Evolutionary conservation across 1,140 invertebrate species (phyloP), one percentile per base, ranked within the genome.

Genomic region (Xylocopa sonorina): DNA sequence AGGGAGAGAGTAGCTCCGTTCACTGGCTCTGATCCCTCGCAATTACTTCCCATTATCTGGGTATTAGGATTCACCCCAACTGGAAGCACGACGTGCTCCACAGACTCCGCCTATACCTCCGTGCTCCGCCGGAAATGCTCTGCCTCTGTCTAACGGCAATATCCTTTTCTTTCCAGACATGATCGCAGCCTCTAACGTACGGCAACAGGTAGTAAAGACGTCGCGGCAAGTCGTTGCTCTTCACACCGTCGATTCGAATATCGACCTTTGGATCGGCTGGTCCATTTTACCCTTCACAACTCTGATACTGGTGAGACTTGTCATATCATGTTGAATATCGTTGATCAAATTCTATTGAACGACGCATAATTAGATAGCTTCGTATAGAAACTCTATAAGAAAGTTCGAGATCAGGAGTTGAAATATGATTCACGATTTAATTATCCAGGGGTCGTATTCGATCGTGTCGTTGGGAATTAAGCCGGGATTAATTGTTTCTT

Each of bases 11-110:
- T 88, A 88, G 89, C 90, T 90, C 50, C 75, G 83, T 81, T 87
- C 83, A 78, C 64, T 32, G 64, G 46, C 86, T 88, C 85, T 90
- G 89, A 92, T 93, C 92, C 92, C 91, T 92, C 90, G 92, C 92
- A 93, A 93, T 92, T 93, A 93, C 90, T 92, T 90, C 90, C 92
- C 91, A 93, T 93, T 93, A 93, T 93, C 92, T 90, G 90, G 90
- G 92, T 92, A 92, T 93, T 93, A 93, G 91, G 92, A 93, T 92
- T 91, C 90, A 89, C 88, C 90, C 90, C 89, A 89, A 89, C 88
- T 89, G 89, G 82, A 89, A 91, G 89, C 91, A 88, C 88, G 89
- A 86, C 87, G 82, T 89, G 87, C 88, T 86, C 90, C 88, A 55
- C 86, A 90, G 87, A 82, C 88, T 79, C 89, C 90, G 86, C 88